Evolutionary conservation across 2,888 invertebrate species (phyloP), one percentile per base, ranked within the genome.

Genomic region (Nesidiocoris tenuis): DNA sequence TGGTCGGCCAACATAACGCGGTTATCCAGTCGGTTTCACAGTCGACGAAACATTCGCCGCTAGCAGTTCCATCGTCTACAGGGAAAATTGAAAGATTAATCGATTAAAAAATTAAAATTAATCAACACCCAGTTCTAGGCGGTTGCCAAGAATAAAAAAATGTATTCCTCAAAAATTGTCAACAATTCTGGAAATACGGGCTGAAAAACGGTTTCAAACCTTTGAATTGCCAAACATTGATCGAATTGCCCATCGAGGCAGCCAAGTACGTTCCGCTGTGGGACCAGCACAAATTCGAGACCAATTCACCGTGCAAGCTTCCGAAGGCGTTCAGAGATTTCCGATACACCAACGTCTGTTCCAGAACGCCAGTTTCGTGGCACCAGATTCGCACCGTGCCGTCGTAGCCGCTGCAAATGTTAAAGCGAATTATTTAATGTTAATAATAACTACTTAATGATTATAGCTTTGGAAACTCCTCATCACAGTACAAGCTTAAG

Each of bases 311-410:
- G 80, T 86, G 84, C 57, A 87, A 80, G 76, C 83, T 84, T 1
- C 87, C 87, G 77, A 84, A 86, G 1, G 85, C 81, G 77, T 84
- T 83, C 54, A 84, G 83, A 1, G 86, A 84, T 79, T 85, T 84
- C 78, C 85, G 84, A 80, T 88, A 88, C 9, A 88, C 84, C 77
- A 87, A 83, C 0, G 87, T 88, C 78, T 86, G 86, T 79, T 87
- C 86, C 76, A 87, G 82, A 25, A 82, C 83, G 74, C 83, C 82
- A 78, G 83, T 82, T 72, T 84, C 83, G 3, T 85, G 83, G 63
- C 84, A 82, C 89, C 88, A 89, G 16, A 88, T 82, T 19, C 88
- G 82, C 0, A 88, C 86, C 1, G 88, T 88, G n/a, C 88, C 87
- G 82, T 89, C 89, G 81, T 85, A 87, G 0, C 87, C 88, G 81